Evolutionary conservation across 2,113 vertebrate species (phyloP).

Genomic region (Leucopsar rothschildi): DNA sequence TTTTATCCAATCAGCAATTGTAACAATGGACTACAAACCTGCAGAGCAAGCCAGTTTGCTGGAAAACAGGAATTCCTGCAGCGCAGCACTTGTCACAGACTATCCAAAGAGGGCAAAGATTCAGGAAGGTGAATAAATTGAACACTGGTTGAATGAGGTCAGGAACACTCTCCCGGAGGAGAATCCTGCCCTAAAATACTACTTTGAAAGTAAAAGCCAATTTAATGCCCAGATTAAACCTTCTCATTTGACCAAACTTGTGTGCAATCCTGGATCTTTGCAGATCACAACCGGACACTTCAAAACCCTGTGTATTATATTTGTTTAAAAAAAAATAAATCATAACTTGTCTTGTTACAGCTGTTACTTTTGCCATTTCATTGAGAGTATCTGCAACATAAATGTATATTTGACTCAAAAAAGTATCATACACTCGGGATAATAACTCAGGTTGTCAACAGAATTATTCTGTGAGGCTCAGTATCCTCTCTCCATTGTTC

Average conservation of each 20-base stretch:
- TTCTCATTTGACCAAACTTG: slow-evolving; percentile 56
- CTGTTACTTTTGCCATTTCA: slow-evolving; percentile 64
- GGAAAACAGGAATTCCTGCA: slow-evolving; percentile 67
- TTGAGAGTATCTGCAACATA: slow-evolving; percentile 27
- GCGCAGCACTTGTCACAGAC: slow-evolving; percentile 66
- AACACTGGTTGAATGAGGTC: slow-evolving; percentile 60
- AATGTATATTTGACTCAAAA: slow-evolving; percentile 50
- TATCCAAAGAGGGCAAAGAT: slow-evolving; percentile 69
- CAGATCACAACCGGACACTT: slow-evolving; percentile 53
- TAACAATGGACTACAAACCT: slow-evolving; percentile 68
- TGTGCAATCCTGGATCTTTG: slow-evolving; percentile 65
- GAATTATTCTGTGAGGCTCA: slow-evolving; percentile 21
- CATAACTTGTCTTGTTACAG: slow-evolving; percentile 56
- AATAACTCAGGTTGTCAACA: slow-evolving; percentile 52
- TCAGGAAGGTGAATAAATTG: slow-evolving; percentile 67
- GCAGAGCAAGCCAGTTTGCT: slow-evolving; percentile 65
- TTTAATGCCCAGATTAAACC: slow-evolving; percentile 17
- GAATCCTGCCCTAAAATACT: slow-evolving; percentile 56
- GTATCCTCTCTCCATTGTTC: not conserved
- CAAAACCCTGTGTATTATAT: slow-evolving; percentile 46
- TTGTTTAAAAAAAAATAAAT: slow-evolving; percentile 41
- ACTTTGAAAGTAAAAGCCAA: slow-evolving; percentile 47
- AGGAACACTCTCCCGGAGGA: slow-evolving; percentile 52
- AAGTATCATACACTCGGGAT: not conserved
- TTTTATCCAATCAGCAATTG: slow-evolving; percentile 66